phyloP scores from a whole-genome alignment of 2,888 invertebrate genomes.

The Podabrus alpinus region DNA sequence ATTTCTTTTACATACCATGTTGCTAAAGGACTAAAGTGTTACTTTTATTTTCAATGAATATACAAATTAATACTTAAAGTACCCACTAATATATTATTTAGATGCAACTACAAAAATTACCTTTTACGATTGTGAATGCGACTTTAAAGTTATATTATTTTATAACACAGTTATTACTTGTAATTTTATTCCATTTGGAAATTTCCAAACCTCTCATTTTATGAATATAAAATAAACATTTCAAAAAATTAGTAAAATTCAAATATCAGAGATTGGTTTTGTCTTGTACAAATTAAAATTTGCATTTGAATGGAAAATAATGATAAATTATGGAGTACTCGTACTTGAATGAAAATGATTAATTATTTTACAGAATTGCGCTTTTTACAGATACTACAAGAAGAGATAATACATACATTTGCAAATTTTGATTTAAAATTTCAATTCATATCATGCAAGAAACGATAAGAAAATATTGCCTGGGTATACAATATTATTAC shows the following conservation, averaged over 20 bases:
- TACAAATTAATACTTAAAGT: too few relatives aligned
- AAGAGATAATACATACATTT: neutral
- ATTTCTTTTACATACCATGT: too few relatives aligned
- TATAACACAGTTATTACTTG: too few relatives aligned
- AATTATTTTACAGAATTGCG: neutral
- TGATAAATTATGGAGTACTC: neutral
- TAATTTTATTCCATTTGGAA: neutral
- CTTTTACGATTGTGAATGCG: too few relatives aligned
- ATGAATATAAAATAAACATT: neutral
- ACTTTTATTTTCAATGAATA: too few relatives aligned
- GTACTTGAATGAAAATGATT: neutral
- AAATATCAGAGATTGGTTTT: neutral
- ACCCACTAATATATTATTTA: too few relatives aligned
- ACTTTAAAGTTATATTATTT: too few relatives aligned
- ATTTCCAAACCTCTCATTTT: neutral
- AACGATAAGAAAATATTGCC: neutral
- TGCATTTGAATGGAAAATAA: neutral
- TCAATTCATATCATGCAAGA: neutral
- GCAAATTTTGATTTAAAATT: neutral
- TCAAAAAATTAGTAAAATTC: neutral
- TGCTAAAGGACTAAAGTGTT: too few relatives aligned
- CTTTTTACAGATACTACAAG: neutral
- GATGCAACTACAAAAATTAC: too few relatives aligned
- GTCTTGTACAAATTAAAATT: neutral
- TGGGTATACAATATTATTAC: neutral